Evolutionary conservation across 2,888 invertebrate genomes (phyloP).

Genomic region (Nymphalis polychloros): DNA sequence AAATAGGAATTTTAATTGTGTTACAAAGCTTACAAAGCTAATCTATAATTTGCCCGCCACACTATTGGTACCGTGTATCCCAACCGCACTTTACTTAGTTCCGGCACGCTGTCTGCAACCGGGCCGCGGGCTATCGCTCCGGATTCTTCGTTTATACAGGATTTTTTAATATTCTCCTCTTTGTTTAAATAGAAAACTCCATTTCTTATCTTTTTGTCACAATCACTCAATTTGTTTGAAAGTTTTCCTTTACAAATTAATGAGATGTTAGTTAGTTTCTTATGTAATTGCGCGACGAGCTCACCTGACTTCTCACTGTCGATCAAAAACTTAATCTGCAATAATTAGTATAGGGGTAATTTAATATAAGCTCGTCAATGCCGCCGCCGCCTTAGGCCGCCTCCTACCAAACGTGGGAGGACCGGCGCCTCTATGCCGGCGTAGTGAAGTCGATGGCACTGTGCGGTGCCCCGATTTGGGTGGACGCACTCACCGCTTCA

Average conservation of each 20-base stretch:
- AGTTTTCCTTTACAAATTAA: conserved; percentile 10
- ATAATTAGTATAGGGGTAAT: too few species aligned
- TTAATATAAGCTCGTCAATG: too few species aligned
- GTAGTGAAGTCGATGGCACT: too few species aligned
- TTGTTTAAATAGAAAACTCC: conserved; percentile 37
- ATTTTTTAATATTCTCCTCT: conserved; percentile 45
- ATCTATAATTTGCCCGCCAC: background rate
- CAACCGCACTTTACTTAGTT: conserved; percentile 26
- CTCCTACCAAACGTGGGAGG: too few species aligned
- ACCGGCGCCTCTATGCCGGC: too few species aligned
- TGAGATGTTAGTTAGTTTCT: background rate
- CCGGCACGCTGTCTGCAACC: conserved; percentile 30
- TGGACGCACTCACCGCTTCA: too few species aligned
- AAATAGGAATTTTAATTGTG: too few species aligned
- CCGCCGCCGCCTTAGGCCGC: too few species aligned
- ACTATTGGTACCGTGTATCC: conserved; percentile 11
- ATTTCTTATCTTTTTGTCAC: conserved; percentile 27
- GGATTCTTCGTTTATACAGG: conserved; percentile 41
- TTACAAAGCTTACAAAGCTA: too few species aligned
- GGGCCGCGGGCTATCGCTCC: conserved; percentile 38
- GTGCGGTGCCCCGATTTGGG: too few species aligned
- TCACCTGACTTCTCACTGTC: background rate
- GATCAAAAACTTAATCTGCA: too few species aligned
- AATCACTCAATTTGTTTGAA: conserved; percentile 26
- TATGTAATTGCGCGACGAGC: background rate